A percentile compares a stretch with the other conserved stretches of the same genome.
Conservation (phyloP, 2,113 vertebrate species). For the Elaphurus davidianus region DNA sequence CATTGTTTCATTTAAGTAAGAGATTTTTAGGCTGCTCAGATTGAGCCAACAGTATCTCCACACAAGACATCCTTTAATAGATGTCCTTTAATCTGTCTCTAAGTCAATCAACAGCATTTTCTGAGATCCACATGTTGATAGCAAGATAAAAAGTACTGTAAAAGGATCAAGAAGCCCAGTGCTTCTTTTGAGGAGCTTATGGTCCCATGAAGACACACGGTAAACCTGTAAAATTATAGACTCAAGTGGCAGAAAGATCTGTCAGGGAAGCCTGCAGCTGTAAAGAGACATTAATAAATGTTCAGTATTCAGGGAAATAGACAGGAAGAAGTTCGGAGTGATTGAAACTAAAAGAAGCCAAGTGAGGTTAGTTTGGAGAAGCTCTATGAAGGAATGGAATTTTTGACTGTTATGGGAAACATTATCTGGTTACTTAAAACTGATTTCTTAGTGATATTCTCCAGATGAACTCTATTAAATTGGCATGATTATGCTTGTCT, state of each 20-base stretch:
- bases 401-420: conserved; percentile 35
- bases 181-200: not conserved
- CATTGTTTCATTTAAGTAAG: not conserved
- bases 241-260: conserved; percentile 33
- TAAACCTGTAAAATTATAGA: conserved; percentile 14
- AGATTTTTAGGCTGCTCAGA: not conserved
- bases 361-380: conserved; percentile 22
- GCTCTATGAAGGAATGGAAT: not conserved
- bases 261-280: conserved; percentile 18
- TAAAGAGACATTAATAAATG: conserved; percentile 31
- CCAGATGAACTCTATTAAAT: conserved; percentile 15
- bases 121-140: not conserved
- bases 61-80: not conserved
- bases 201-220: not conserved
- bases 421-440: not conserved
- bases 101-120: not conserved
- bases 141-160: not conserved
- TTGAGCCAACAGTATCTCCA: not conserved
- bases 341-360: conserved; percentile 20
- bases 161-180: not conserved
- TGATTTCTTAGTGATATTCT: not conserved
- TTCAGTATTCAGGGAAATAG: not conserved
- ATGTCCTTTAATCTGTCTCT: not conserved
- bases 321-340: conserved; percentile 21
- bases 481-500: not conserved